phyloP scores from a whole-genome alignment of 2,113 vertebrate genomes.

The Columbina picui region DNA sequence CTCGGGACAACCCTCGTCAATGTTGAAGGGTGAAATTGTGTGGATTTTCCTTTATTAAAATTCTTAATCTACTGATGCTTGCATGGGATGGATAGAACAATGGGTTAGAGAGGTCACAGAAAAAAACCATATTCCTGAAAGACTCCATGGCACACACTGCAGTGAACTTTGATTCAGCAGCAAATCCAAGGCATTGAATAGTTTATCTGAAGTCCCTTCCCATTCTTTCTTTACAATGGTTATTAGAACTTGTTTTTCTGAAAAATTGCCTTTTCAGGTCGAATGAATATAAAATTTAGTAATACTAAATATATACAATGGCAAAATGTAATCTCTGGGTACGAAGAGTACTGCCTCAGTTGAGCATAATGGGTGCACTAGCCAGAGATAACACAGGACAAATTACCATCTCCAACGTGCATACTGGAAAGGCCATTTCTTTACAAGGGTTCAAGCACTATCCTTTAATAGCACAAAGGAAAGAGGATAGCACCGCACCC shows the following conservation, averaged over 20 bases:
- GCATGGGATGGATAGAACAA: background rate
- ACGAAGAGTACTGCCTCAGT: rapidly evolving
- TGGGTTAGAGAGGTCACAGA: background rate
- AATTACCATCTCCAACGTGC: rapidly evolving
- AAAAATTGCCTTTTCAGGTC: background rate
- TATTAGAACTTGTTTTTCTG: background rate
- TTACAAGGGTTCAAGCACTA: background rate
- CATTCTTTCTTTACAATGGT: background rate
- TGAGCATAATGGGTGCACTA: background rate
- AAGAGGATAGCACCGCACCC: background rate
- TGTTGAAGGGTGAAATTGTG: background rate
- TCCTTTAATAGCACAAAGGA: background rate
- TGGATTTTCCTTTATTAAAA: background rate
- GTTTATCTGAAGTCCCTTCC: background rate
- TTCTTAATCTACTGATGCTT: background rate
- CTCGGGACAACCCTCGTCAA: too few relatives aligned
- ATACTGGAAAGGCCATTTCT: background rate
- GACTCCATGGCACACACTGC: background rate
- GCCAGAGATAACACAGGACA: background rate
- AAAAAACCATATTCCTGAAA: background rate
- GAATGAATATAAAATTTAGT: background rate
- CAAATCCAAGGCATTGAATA: background rate
- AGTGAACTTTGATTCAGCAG: background rate
- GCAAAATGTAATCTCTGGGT: background rate
- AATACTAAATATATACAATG: background rate